These are phyloP conservation scores for Oxyruncus cristatus DNA, from an alignment of 2,113 vertebrate genomes.

Conservation along the genomic window DNA sequence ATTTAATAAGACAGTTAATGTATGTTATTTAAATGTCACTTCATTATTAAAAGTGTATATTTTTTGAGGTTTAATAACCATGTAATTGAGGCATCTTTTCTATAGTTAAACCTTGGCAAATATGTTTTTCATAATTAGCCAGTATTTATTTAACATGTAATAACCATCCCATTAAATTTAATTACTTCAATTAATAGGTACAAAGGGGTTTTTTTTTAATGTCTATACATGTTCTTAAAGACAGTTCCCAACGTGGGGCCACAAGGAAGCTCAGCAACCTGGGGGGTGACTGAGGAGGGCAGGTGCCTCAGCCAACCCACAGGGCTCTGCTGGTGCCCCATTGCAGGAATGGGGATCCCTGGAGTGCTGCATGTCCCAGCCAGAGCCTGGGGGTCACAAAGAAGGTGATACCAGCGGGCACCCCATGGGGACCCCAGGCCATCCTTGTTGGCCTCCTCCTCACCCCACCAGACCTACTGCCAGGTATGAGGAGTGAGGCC, in stretches of 20 bases:
- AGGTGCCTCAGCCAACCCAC: neutral
- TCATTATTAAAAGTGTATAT: constrained; percentile 60
- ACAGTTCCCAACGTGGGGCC: accelerated
- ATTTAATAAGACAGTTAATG: constrained; percentile 65
- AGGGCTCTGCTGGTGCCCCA: neutral
- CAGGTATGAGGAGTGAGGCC: neutral
- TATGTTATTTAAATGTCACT: constrained; percentile 59
- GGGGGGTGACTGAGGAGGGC: neutral
- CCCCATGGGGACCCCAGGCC: neutral
- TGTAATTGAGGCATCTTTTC: constrained; percentile 75
- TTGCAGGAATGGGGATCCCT: accelerated
- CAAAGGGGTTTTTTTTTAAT: constrained; percentile 52
- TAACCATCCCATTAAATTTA: constrained; percentile 76
- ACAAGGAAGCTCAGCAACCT: neutral
- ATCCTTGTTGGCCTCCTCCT: neutral
- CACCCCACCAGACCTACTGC: neutral
- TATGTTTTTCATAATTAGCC: constrained; percentile 77
- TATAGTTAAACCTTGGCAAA: constrained; percentile 75
- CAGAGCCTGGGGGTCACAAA: neutral
- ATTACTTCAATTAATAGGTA: constrained; percentile 71
- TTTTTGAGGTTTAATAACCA: constrained; percentile 75
- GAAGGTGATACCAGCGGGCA: accelerated
- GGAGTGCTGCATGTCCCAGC: neutral
- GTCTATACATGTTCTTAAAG: neutral
- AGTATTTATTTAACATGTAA: constrained; percentile 77